These are phyloP conservation scores for Drosophila prolongata DNA, from an alignment of 2,888 invertebrate genomes.

Conservation along the genomic window DNA sequence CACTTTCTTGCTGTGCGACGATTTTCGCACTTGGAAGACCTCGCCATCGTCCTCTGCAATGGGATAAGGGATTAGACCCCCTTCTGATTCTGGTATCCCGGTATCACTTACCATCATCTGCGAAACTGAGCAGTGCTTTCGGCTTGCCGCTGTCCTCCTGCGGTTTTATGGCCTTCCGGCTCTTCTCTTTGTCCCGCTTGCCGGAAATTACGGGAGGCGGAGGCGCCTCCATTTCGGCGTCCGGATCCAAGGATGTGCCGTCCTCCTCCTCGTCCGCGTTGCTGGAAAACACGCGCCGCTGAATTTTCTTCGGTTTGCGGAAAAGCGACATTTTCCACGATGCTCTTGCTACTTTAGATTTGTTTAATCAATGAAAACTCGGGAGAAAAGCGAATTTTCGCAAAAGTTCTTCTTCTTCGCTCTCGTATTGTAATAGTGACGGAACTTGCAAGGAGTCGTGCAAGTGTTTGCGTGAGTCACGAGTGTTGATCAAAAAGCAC, in stretches of 20 bases:
- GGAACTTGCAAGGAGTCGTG: not conserved
- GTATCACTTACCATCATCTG: slow-evolving; percentile 87
- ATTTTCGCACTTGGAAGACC: slow-evolving; percentile 97
- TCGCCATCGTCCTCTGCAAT: slow-evolving; percentile 90
- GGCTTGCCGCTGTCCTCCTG: slow-evolving; percentile 83
- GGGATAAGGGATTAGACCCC: not conserved
- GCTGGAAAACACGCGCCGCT: slow-evolving; percentile 90
- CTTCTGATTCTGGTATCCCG: too few species aligned
- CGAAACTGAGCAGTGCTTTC: slow-evolving; percentile 91
- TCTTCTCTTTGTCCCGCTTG: slow-evolving; percentile 64
- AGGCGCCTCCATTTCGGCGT: slow-evolving; percentile 65
- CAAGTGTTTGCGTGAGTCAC: not conserved
- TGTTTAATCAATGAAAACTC: slow-evolving; percentile 36
- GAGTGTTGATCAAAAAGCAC: not conserved
- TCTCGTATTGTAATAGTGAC: slow-evolving; percentile 23
- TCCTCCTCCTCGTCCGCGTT: slow-evolving; percentile 89
- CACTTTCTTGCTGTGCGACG: slow-evolving; percentile 95
- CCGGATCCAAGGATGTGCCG: slow-evolving; percentile 81
- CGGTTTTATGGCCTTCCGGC: slow-evolving; percentile 59
- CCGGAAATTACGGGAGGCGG: slow-evolving; percentile 60
- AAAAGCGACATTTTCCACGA: slow-evolving; percentile 89
- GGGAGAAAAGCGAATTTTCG: slow-evolving; percentile 28
- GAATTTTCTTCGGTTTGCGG: slow-evolving; percentile 94
- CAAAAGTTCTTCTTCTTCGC: slow-evolving; percentile 28
- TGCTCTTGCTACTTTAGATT: not conserved